Evolutionary conservation across 2,797 vertebrate genomes (phyloP).

Genomic region (Tympanoctomys barrerae): DNA sequence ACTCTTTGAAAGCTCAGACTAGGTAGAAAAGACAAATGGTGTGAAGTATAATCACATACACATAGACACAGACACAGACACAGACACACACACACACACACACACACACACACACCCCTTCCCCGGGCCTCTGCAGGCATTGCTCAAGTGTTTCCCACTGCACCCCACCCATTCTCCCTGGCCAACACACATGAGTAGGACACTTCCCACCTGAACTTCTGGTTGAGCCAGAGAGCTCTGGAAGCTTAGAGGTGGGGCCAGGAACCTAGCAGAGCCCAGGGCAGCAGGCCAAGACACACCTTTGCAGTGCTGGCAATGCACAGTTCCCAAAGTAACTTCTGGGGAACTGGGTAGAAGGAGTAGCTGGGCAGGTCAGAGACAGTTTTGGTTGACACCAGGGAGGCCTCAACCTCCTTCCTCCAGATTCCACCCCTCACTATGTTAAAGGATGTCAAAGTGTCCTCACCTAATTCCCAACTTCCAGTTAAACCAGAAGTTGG

Average conservation of each 20-base stretch:
- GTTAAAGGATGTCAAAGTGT: conserved; percentile 20
- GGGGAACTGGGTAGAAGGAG: neutral
- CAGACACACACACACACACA: neutral
- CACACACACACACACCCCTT: neutral
- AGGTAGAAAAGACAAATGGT: conserved; percentile 1
- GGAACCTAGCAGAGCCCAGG: conserved; percentile 51
- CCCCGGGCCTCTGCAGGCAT: conserved; percentile 40
- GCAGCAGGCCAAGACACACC: neutral
- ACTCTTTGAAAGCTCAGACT: conserved; percentile 29
- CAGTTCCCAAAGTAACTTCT: neutral
- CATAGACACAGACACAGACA: neutral
- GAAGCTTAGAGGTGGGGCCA: conserved; percentile 42
- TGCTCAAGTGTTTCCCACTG: conserved; percentile 65
- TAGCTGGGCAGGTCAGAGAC: neutral
- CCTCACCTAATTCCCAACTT: conserved; percentile 55
- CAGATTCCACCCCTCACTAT: neutral
- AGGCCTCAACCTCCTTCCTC: conserved; percentile 27
- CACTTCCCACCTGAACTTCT: conserved; percentile 80
- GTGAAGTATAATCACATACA: conserved; percentile 60
- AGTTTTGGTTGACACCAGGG: neutral
- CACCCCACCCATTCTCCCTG: conserved; percentile 53
- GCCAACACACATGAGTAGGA: conserved; percentile 48
- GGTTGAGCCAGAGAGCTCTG: conserved; percentile 74
- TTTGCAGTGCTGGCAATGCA: neutral
- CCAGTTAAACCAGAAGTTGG: conserved; percentile 78